phyloP scores from a whole-genome alignment of 1,140 invertebrate genomes.

The Dinoponera quadriceps region DNA sequence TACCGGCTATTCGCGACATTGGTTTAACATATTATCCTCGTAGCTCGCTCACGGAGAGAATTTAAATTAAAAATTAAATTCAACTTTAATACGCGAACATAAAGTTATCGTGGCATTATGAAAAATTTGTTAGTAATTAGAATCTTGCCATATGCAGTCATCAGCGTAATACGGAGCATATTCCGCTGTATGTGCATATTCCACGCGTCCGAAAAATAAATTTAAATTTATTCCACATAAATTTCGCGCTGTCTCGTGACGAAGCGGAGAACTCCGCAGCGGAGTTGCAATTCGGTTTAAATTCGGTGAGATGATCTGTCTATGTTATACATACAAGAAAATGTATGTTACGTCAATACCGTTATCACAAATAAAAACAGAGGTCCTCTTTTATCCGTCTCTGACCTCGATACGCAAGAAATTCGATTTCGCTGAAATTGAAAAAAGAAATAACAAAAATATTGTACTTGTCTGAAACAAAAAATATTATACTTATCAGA shows the following conservation, averaged over 20 bases:
- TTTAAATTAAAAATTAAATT: slow-evolving; percentile 57
- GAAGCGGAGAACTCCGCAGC: too few relatives aligned
- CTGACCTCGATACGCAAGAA: too few relatives aligned
- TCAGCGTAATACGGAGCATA: background rate
- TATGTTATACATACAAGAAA: background rate
- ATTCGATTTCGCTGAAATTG: too few relatives aligned
- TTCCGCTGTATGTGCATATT: background rate
- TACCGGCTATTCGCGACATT: slow-evolving; percentile 39
- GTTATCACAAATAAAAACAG: background rate
- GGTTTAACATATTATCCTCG: slow-evolving; percentile 46
- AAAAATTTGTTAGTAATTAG: slow-evolving; percentile 29
- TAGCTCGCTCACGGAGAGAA: slow-evolving; percentile 29
- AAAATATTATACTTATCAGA: background rate
- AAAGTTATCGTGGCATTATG: slow-evolving; percentile 41
- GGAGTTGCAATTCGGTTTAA: background rate
- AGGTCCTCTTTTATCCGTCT: too few relatives aligned
- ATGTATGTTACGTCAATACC: background rate
- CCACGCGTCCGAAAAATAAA: background rate
- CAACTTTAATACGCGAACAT: slow-evolving; percentile 36
- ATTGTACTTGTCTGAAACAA: too few relatives aligned
- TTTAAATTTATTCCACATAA: slow-evolving; percentile 5
- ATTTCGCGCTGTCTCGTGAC: slow-evolving; percentile 1
- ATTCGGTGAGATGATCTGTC: background rate
- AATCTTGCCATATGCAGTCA: slow-evolving; percentile 8
- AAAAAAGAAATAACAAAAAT: too few relatives aligned